Evolutionary conservation across 1,140 invertebrate genomes (phyloP), one percentile per base, ranked within the genome.

Genomic region (Achatina immaculata): DNA sequence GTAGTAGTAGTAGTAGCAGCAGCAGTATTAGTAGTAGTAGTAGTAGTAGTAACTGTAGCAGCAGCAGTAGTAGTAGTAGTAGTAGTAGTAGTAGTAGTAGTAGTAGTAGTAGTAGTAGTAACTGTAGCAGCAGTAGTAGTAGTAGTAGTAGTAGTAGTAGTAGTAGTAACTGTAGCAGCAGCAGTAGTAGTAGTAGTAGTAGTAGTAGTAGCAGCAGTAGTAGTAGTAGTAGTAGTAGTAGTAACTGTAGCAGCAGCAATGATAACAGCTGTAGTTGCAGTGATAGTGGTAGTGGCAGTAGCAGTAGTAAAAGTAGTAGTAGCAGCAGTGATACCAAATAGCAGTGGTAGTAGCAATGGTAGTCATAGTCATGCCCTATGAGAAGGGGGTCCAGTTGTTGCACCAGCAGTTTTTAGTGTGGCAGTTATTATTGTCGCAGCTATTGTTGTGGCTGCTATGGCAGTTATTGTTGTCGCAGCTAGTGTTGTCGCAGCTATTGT

Each of bases 21-120:
- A 48, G 45, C 45, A 48, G 45, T 48, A 48, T 7, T 48, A 48
- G 45, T 48, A 48, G 45, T 48, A 48, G 45, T 48, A 48, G 45
- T 48, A 48, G 45, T 19, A 48, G 45, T 48, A 48, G 45, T 48
- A 48, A n/a, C n/a, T n/a, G 45, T 19, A 66, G 62, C 34, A 66
- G 34, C 34, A 66, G 45, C 45, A 66, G 62, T 66, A 66, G 62
- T 66, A 66, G 62, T 66, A 66, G 62, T 66, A 66, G 62, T 66
- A 66, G 62, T 66, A 66, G 34, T 66, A 66, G 62, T 66, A 28
- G 34, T 28, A 28, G 62, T 66, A 66, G 62, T 66, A 66, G 62
- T 66, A 66, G 62, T 34, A 66, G 62, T 48, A 48, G 45, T 48
- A 48, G 45, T 48, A 48, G 45, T 48, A 48, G 45, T 48, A 48